These are phyloP conservation scores for Sprattus sprattus DNA, from an alignment of 2,113 vertebrate species.

Conservation along the genomic window DNA sequence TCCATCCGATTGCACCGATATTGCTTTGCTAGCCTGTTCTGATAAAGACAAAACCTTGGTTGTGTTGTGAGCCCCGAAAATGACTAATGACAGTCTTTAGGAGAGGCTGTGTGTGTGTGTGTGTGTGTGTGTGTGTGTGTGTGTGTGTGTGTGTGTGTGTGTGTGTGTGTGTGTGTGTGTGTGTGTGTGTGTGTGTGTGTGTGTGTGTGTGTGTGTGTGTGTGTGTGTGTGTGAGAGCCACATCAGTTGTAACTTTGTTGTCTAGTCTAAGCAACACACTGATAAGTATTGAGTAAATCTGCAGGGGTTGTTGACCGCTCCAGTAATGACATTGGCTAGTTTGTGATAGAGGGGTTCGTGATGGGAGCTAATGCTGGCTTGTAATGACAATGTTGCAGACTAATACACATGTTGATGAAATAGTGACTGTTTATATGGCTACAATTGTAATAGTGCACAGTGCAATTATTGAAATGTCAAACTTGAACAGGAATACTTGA, in stretches of 20 bases:
- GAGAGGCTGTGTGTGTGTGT: neutral
- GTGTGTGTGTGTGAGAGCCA: neutral
- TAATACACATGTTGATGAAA: too few species aligned
- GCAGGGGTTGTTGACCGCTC: too few species aligned
- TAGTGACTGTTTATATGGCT: too few species aligned
- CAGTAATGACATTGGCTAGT: too few species aligned
- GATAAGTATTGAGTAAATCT: too few species aligned
- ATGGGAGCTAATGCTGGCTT: too few species aligned
- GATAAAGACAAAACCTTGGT: neutral
- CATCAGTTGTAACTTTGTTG: neutral
- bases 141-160: slow-evolving; percentile 16
- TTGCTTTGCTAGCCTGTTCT: neutral
- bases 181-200: slow-evolving; percentile 10
- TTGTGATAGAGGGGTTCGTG: too few species aligned
- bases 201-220: slow-evolving; percentile 16
- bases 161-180: slow-evolving; percentile 15
- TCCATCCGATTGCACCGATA: neutral
- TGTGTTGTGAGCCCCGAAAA: neutral
- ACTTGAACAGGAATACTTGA: too few species aligned
- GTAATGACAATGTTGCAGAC: too few species aligned
- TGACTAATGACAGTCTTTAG: slow-evolving; percentile 2
- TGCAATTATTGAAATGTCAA: too few species aligned
- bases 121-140: neutral
- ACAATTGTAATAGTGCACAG: too few species aligned
- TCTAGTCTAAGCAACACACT: too few species aligned